Evolutionary conservation across 92 coral and sea anemone species (phyloP), one percentile per base, ranked within the genome.

Genomic region (Montipora capitata): DNA sequence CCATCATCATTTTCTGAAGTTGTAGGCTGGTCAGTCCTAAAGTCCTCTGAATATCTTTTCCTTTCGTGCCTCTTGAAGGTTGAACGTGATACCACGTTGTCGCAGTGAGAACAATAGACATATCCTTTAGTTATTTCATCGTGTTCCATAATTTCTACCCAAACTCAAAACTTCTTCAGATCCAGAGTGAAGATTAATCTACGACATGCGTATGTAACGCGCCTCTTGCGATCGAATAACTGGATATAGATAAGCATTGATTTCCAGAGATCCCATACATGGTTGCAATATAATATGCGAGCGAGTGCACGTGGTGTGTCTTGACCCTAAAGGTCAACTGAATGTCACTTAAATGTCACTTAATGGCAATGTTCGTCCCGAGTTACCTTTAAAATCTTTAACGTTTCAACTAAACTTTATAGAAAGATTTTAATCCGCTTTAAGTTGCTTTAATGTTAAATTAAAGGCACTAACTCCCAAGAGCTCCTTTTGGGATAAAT

Each of bases 11-110:
- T 82, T 68, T 20, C 35, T 51, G 87, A 68, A 40, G 78, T 18
- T 80, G 65, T 67, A 80, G 85, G 40, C 76, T 41, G 85, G 43
- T 80, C 41, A 45, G 65, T 0, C 43, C 66, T 66, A 8, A 44
- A 58, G 85, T 49, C 52, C 81, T 11, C 10, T 57, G 68, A 41
- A 48, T 79, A 11, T 85, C 93, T 77, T 73, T 90, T 90, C 68
- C 89, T 90, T 84, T 84, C 89, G 85, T 90, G 93, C 64, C 93
- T 84, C 64, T 90, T 85, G 45, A 70, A 78, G 48, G 93, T 90
- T 49, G 93, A 90, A 70, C 93, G 76, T 69, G 93, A 90, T 9
- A 90, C 89, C 68, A 84, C 72, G 66, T 82, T 42, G 72, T 90
- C 84, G 66, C 93, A 90, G 89, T 90, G 90, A 71, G 74, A 58